Evolutionary conservation across 2,888 invertebrate genomes (phyloP).

Genomic region (Achlya flavicornis): DNA sequence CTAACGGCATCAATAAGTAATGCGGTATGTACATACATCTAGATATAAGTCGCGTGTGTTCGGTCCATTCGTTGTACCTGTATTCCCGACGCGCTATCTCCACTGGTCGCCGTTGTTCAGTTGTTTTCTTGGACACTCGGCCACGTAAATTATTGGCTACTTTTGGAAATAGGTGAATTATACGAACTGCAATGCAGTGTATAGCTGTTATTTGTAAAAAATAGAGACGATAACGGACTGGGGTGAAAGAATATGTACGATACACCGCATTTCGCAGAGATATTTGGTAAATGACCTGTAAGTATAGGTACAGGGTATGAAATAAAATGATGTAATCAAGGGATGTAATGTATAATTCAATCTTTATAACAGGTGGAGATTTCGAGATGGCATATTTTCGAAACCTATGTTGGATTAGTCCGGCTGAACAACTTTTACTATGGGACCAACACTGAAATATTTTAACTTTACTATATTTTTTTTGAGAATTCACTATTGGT

Average conservation of each 20-base stretch:
- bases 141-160: slow-evolving; percentile 15
- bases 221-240: background rate
- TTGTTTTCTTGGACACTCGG: slow-evolving; percentile 26
- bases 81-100: slow-evolving; percentile 42
- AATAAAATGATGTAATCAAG: no score
- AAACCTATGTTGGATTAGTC: no score
- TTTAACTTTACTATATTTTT: no score
- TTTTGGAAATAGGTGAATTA: slow-evolving; percentile 1
- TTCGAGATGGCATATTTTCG: no score
- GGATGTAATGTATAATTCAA: no score
- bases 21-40: slow-evolving; percentile 33
- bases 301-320: no score
- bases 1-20: slow-evolving; percentile 33
- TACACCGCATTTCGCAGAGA: background rate
- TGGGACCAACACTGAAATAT: no score
- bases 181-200: background rate
- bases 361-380: no score
- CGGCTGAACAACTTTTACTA: no score
- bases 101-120: slow-evolving; percentile 14
- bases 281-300: no score
- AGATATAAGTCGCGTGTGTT: slow-evolving; percentile 56
- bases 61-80: slow-evolving; percentile 55
- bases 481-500: no score
- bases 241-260: background rate
- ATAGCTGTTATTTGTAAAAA: background rate